Evolutionary conservation across 2,888 invertebrate species (phyloP), one percentile per base, ranked within the genome.

Genomic region (Sminthurinus aureus): DNA sequence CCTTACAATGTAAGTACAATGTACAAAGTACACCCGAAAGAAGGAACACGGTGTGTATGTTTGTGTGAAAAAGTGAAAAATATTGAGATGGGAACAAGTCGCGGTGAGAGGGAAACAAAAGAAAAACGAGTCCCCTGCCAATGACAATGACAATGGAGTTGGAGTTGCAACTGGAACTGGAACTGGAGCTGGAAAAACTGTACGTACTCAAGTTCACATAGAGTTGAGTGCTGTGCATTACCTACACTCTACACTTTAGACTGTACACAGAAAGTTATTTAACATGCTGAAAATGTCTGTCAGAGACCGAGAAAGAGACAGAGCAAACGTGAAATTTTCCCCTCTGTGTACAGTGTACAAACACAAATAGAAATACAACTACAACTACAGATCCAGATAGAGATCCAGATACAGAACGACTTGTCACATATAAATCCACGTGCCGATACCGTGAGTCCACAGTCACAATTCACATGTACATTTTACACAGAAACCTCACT

Each of bases 341-440:
- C 0, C 69, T 77, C n/a, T 58, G n/a, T 75, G 50, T 75, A 38
- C n/a, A n/a, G 75, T 75, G 50, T 75, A 50, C 50, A 52, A n/a
- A 26, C 13, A 26, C 13, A 71, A 71, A 64, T 51, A 79, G 51
- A 79, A 69, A 38, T 38, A 38, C 38, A 38, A 1, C 1, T 6
- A 38, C 3, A 38, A 6, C 3, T 38, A 38, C 38, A 38, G 6
- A 38, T 4, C 3, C 38, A 38, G 38, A 38, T 76, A 51, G 3
- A 38, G 38, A 38, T 76, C 13, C 13, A 71, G 24, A 64, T 51
- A 79, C 69, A 79, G 50, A 50, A 12, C 20, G 64, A 22, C 79
- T 66, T 79, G 79, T 79, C 79, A 79, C 79, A 69, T 79, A 67
- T 79, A 79, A 79, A 79, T 79, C 79, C 79, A 69, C 79, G 79